Conservation (phyloP, 2,888 invertebrate genomes). For the Mesoligia furuncula region DNA sequence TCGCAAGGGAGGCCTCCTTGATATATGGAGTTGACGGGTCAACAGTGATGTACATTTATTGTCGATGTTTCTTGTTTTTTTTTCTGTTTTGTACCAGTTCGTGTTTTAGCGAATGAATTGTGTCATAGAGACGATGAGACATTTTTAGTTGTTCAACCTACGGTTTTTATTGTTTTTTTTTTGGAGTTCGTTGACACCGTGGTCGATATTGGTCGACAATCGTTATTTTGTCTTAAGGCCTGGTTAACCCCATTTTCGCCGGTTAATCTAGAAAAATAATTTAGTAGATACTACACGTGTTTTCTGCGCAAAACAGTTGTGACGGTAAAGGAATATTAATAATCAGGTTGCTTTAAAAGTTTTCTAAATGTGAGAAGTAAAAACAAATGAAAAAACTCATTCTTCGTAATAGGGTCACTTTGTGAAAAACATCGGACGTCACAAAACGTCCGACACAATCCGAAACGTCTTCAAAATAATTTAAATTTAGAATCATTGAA, state of each 20-base stretch:
- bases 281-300: neutral
- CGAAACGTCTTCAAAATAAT: constrained; percentile 47
- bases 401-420: constrained; percentile 55
- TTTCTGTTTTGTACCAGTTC: constrained; percentile 27
- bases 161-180: neutral
- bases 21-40: constrained; percentile 86
- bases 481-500: constrained; percentile 67
- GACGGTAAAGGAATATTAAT: neutral
- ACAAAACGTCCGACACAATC: constrained; percentile 39
- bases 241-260: neutral
- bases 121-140: constrained; percentile 40
- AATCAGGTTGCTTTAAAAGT: neutral
- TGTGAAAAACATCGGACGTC: constrained; percentile 51
- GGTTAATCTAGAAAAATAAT: neutral
- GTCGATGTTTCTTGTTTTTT: constrained; percentile 69
- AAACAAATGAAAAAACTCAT: constrained; percentile 23
- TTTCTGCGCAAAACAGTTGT: neutral
- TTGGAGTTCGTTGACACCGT: constrained; percentile 27
- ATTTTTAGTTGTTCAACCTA: constrained; percentile 5
- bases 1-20: constrained; percentile 85
- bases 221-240: neutral
- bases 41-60: constrained; percentile 77
- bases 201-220: neutral
- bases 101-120: constrained; percentile 47
- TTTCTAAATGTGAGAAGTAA: neutral